A percentile compares a stretch with the other conserved stretches of the same genome.
Evolutionary conservation across 2,113 vertebrate genomes (phyloP).

Genomic region (Anoplopoma fimbria): DNA sequence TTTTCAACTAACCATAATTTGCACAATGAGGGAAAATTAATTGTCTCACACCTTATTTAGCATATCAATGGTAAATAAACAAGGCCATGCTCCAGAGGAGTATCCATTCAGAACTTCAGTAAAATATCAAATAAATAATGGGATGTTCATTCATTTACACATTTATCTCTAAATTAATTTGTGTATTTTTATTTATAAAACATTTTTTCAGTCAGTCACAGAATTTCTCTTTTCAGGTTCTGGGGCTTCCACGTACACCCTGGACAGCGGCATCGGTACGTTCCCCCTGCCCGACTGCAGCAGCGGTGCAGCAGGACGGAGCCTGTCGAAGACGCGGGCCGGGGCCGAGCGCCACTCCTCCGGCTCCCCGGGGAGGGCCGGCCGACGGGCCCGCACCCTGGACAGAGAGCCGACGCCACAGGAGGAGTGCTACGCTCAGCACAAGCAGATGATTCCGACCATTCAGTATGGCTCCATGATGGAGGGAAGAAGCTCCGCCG

Average conservation of each 20-base stretch:
- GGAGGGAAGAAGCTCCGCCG: constrained; percentile 64
- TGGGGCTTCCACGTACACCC: constrained; percentile 91
- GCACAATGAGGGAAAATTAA: constrained; percentile 4
- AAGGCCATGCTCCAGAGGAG: constrained; percentile 10
- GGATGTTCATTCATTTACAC: neutral
- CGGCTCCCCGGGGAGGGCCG: constrained; percentile 75
- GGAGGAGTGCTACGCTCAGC: constrained; percentile 84
- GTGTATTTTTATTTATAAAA: neutral
- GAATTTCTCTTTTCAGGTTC: constrained; percentile 83
- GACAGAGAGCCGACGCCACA: constrained; percentile 90
- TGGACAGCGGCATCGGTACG: constrained; percentile 97
- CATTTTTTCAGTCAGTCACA: neutral
- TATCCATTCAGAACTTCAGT: neutral
- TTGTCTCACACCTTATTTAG: constrained; percentile 17
- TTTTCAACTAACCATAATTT: constrained; percentile 7
- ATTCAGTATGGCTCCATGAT: constrained; percentile 78
- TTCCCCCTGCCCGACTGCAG: constrained; percentile 94
- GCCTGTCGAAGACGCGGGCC: constrained; percentile 86
- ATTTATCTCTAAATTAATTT: neutral
- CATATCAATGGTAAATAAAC: constrained; percentile 35
- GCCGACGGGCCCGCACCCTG: constrained; percentile 91
- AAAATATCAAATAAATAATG: neutral
- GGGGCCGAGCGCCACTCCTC: constrained; percentile 85
- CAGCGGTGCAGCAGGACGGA: constrained; percentile 86
- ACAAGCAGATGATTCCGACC: constrained; percentile 83